Percentiles rank a stretch among this genome's conserved stretches.
These are phyloP conservation scores for Neotoxoptera formosana DNA, from an alignment of 1,140 invertebrate species.

Conservation along the genomic window DNA sequence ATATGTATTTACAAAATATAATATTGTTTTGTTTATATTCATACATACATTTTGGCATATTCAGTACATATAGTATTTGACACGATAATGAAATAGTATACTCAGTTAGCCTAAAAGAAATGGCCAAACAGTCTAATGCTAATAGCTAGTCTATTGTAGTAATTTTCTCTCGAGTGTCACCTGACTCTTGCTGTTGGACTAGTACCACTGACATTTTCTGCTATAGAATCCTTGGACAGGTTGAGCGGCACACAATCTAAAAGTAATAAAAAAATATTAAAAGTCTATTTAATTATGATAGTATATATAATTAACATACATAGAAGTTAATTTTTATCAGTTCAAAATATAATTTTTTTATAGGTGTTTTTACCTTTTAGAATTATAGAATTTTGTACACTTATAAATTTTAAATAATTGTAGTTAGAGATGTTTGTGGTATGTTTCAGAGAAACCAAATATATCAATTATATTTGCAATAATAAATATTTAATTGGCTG, in stretches of 20 bases:
- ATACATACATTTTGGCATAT: conserved; percentile 4
- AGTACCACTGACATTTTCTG: not conserved
- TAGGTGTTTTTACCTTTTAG: not conserved
- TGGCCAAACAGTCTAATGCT: not conserved
- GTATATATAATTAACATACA: not conserved
- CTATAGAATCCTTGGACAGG: conserved; percentile 37
- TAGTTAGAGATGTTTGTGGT: not conserved
- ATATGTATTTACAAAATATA: conserved; percentile 41
- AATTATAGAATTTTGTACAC: not conserved
- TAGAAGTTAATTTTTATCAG: not conserved
- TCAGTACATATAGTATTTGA: conserved; percentile 18
- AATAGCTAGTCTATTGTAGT: conserved; percentile 3
- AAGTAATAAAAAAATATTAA: not conserved
- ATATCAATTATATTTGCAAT: not conserved
- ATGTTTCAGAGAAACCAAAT: not conserved
- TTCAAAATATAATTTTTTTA: not conserved
- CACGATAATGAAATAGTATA: conserved; percentile 32
- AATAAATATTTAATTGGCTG: not conserved
- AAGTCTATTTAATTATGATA: not conserved
- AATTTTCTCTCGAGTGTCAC: conserved; percentile 19
- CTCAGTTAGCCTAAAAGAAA: not conserved
- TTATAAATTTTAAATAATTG: not conserved
- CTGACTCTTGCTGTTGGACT: conserved; percentile 16
- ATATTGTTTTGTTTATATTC: not conserved
- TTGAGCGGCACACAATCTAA: conserved; percentile 37